Base-by-base conservation (phyloP, 2,113 vertebrate species). In the Ophthalmolycus amberensis region DNA sequence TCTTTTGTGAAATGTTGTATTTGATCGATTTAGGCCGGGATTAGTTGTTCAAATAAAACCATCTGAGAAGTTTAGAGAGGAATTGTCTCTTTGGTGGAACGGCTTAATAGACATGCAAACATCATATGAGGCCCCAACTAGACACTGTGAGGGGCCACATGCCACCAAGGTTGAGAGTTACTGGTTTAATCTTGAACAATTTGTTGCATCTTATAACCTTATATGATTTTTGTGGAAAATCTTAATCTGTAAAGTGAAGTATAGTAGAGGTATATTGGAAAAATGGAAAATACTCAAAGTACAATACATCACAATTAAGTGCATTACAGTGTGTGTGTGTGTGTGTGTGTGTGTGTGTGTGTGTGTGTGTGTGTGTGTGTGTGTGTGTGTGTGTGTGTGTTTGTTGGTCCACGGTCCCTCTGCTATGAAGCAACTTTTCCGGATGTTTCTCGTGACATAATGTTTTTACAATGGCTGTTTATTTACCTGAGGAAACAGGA, bases 401-500 rank as follows among this genome's bases (percentile, higher is more conserved):
- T 20, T 56, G 10, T 56, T 25, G n/a, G 2, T 69, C 12, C 16
- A 25, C 7, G 4, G 0, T 44, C 11, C 34, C 14, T 68, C 46
- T 44, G 67, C 56, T 25, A 27, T 67, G 29, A 12, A 63, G 37
- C 12, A 84, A 80, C 71, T 48, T 59, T 25, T 27, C 82, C 77
- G 71, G 88, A 93, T 89, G 80, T 75, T 78, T 11, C 60, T 76
- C 40, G n/a, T 84, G 76, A 64, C 75, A 50, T 25, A 18, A 1
- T 91, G 88, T 90, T 92, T 80, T 85, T 88, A 16, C 60, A 37
- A 9, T 78, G 84, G 86, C 83, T 95, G 89, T 81, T 94, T 80
- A 94, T 95, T 95, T 78, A 94, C 93, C 77, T 64, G n/a, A 64
- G 67, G 83, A 71, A 79, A 88, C 89, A 81, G 85, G 85, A 92